Evolutionary conservation across 2,113 vertebrate species (phyloP), one percentile per base, ranked within the genome.

Genomic region (Sclerurus mexicanus): DNA sequence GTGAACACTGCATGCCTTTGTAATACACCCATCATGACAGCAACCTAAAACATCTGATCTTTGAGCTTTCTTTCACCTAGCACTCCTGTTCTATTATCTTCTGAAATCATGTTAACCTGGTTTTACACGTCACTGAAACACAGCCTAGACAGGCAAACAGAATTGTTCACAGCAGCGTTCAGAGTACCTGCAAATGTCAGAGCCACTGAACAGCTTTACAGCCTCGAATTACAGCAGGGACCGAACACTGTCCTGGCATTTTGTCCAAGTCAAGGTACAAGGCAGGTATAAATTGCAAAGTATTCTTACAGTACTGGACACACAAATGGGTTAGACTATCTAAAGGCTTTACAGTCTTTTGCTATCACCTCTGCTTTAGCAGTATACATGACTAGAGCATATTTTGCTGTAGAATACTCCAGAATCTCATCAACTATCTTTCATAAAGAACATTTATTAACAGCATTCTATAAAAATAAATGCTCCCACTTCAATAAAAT

Each of bases 391-490:
- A 73, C 4, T 4, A 14, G 85, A 96, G 93, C 84, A 94, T 10
- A 40, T 56, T 64, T 55, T 55, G 23, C 47, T 77, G 71, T 14
- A 63, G 16, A 74, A 69, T 49, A 86, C 78, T 88, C 96, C 93
- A 91, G 95, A 97, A 97, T 79, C 89, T 91, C 90, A 86, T 31
- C 6, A 23, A 50, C n/a, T 42, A 6, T 46, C 73, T 97, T 84
- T 97, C 95, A 97, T 89, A 86, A 60, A 9, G 14, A 87, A 37
- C 31, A 73, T 20, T 49, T 46, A 89, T 23, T 93, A 97, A 95
- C 87, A 96, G 75, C 78, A 59, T 81, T 93, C 92, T 94, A 23
- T 80, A 98, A 90, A 86, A 98, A 97, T 81, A 95, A 89, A 83
- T 95, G 79, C 2, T 89, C n/a, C 33, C 72, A 64, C 63, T 97